phyloP scores from a whole-genome alignment of 2,888 invertebrate species.

The Caenorhabditis virilis region DNA sequence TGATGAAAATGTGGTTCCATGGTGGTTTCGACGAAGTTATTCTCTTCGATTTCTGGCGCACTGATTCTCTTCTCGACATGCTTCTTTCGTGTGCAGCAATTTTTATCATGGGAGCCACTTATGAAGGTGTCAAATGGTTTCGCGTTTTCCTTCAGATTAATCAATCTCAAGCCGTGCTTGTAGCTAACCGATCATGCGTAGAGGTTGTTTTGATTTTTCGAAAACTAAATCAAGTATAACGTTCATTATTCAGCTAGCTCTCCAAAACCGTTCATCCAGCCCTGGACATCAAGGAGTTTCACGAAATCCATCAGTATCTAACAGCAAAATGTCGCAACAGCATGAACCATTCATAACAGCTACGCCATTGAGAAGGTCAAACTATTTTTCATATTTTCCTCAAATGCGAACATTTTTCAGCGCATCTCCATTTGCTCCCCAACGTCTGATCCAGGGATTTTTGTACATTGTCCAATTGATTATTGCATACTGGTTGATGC shows the following conservation, averaged over 20 bases:
- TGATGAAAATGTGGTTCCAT: slow-evolving; percentile 68
- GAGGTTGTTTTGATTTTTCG: slow-evolving; percentile 7
- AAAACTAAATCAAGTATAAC: no score
- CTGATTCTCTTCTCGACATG: slow-evolving; percentile 71
- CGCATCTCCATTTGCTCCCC: slow-evolving; percentile 26
- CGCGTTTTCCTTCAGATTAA: slow-evolving; percentile 58
- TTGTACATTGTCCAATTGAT: slow-evolving; percentile 56
- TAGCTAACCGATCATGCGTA: slow-evolving; percentile 30
- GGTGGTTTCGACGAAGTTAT: slow-evolving; percentile 65
- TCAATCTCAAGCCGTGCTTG: slow-evolving; percentile 1
- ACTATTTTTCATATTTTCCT: neutral
- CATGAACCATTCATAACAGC: slow-evolving; percentile 22
- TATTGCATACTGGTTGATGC: slow-evolving; percentile 66
- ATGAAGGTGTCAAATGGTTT: slow-evolving; percentile 91
- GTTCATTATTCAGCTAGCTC: slow-evolving; percentile 9
- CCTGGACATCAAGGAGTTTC: slow-evolving; percentile 16
- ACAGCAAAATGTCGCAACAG: slow-evolving; percentile 10
- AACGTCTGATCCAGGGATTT: slow-evolving; percentile 31
- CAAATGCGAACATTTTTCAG: neutral
- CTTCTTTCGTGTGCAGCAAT: slow-evolving; percentile 88
- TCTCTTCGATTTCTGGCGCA: slow-evolving; percentile 65
- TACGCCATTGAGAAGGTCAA: neutral
- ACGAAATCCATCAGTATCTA: slow-evolving; percentile 17
- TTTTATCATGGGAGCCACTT: slow-evolving; percentile 87
- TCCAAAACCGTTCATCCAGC: slow-evolving; percentile 22